phyloP scores from a whole-genome alignment of 92 coral and sea anemone genomes.

The Phenganax subtilis region DNA sequence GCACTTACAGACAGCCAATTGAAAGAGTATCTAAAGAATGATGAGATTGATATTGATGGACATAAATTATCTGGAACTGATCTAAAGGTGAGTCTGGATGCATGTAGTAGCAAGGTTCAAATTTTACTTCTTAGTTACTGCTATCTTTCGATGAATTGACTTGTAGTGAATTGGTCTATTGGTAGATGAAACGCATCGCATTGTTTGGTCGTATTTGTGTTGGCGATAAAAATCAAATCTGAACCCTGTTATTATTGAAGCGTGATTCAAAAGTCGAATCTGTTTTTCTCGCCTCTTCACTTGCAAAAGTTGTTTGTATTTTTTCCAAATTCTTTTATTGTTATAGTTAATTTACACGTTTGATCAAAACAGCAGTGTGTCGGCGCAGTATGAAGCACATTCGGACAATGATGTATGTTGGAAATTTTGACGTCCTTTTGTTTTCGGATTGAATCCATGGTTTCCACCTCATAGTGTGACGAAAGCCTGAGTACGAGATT shows the following conservation, averaged over 20 bases:
- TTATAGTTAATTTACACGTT: slow-evolving; percentile 68
- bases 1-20: slow-evolving; percentile 77
- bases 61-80: slow-evolving; percentile 76
- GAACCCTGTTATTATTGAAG: too few relatives aligned
- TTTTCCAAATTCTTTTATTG: background rate
- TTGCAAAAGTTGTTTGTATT: background rate
- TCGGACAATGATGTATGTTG: slow-evolving; percentile 76
- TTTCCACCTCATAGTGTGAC: background rate
- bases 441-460: too few relatives aligned
- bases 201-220: too few relatives aligned
- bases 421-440: background rate
- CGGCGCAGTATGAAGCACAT: slow-evolving; percentile 85
- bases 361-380: slow-evolving; percentile 66
- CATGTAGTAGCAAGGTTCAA: background rate
- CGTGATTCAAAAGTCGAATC: too few relatives aligned
- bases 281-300: too few relatives aligned
- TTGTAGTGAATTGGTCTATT: too few relatives aligned
- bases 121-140: too few relatives aligned
- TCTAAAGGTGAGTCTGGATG: slow-evolving; percentile 52
- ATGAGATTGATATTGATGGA: slow-evolving; percentile 71
- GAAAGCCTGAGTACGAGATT: background rate
- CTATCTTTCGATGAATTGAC: too few relatives aligned
- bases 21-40: slow-evolving; percentile 66
- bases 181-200: too few relatives aligned
- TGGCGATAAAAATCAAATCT: too few relatives aligned